These are phyloP conservation scores for Passer domesticus DNA, from an alignment of 2,113 vertebrate species.

Conservation along the genomic window DNA sequence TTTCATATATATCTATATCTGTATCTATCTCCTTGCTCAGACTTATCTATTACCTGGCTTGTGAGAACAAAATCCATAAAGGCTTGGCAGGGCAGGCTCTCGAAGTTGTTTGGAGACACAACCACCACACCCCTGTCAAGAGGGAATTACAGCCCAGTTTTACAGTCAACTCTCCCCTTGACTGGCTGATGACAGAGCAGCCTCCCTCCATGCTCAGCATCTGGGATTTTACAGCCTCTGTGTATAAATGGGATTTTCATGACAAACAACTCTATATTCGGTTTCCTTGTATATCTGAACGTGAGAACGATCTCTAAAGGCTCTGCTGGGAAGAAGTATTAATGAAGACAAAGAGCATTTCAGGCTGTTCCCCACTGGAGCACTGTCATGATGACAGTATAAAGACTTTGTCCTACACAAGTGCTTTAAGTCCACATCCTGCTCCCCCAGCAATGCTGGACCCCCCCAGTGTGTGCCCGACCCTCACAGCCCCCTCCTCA, in stretches of 20 bases:
- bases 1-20: neutral
- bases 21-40: neutral
- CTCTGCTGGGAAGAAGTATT: slow-evolving; percentile 22
- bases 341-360: slow-evolving; percentile 36
- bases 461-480: neutral
- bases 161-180: neutral
- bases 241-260: slow-evolving; percentile 49
- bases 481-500: neutral
- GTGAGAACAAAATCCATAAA: slow-evolving; percentile 20
- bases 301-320: slow-evolving; percentile 13
- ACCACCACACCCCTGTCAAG: neutral
- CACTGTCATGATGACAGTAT: neutral
- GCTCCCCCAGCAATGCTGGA: neutral
- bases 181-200: neutral
- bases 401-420: neutral
- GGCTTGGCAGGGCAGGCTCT: neutral
- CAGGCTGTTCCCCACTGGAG: neutral
- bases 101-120: slow-evolving; percentile 14
- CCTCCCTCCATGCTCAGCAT: neutral
- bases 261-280: slow-evolving; percentile 42
- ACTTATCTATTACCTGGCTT: neutral
- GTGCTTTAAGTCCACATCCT: neutral
- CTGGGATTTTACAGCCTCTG: slow-evolving; percentile 25
- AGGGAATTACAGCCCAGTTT: neutral
- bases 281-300: slow-evolving; percentile 34